Evolutionary conservation across 2,113 vertebrate species (phyloP).

Genomic region (Crotalus helleri): DNA sequence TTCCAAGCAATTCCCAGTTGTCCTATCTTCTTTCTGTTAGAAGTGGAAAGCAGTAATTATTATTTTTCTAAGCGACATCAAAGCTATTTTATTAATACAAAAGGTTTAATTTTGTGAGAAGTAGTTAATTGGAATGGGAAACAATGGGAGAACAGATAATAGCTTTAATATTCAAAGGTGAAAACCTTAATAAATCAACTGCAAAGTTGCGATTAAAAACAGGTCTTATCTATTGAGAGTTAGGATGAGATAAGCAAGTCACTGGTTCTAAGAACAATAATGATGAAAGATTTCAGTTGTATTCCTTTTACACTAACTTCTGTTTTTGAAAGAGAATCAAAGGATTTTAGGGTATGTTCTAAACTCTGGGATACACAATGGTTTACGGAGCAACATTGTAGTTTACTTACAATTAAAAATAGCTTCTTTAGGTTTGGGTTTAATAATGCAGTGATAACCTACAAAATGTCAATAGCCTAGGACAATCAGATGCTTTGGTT

Average conservation of each 20-base stretch:
- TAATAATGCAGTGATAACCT: background rate
- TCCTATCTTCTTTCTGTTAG: conserved; percentile 44
- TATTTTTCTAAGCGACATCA: conserved; percentile 36
- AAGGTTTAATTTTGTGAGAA: conserved; percentile 59
- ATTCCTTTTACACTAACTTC: background rate
- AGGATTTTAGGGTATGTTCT: background rate
- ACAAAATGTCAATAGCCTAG: background rate
- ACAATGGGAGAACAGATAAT: conserved; percentile 45
- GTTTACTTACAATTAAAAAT: background rate
- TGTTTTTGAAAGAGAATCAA: background rate
- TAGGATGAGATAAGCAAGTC: conserved; percentile 11
- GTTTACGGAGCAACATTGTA: background rate
- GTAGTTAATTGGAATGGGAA: conserved; percentile 40
- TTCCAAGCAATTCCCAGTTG: conserved; percentile 36
- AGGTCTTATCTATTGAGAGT: conserved; percentile 37
- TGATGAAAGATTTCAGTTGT: conserved; percentile 19
- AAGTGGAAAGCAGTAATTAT: conserved; percentile 50
- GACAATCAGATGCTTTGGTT: background rate
- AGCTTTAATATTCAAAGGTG: conserved; percentile 37
- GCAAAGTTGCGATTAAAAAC: conserved; percentile 40
- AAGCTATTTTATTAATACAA: conserved; percentile 57
- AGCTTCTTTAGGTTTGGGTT: background rate
- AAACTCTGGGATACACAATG: background rate
- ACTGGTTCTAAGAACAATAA: conserved; percentile 13
- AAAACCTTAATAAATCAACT: conserved; percentile 51